These are phyloP conservation scores for Steinernema khuongi DNA, from an alignment of 1,140 invertebrate species.

Conservation along the genomic window DNA sequence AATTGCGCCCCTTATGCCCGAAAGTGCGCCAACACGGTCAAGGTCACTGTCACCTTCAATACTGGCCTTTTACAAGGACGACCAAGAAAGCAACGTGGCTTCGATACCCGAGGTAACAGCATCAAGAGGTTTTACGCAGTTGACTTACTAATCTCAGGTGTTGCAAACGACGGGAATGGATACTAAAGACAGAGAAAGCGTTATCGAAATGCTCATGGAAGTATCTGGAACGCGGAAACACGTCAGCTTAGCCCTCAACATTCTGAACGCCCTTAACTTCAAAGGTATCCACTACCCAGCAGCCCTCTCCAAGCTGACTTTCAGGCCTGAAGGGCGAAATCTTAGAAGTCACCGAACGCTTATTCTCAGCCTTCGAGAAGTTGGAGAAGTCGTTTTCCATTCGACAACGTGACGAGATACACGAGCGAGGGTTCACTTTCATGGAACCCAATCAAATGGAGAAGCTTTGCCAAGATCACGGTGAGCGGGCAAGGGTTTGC, in stretches of 20 bases:
- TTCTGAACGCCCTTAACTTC: constrained; percentile 32
- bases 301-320: constrained; percentile 44
- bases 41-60: constrained; percentile 49
- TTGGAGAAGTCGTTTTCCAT: constrained; percentile 43
- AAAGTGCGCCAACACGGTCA: constrained; percentile 34
- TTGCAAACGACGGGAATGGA: constrained; percentile 43
- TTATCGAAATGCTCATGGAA: constrained; percentile 53
- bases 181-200: constrained; percentile 41
- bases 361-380: constrained; percentile 37
- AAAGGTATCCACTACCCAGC: constrained; percentile 24
- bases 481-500: constrained; percentile 21
- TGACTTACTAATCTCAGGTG: constrained; percentile 35
- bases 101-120: constrained; percentile 48
- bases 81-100: constrained; percentile 39
- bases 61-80: constrained; percentile 51
- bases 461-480: constrained; percentile 41
- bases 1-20: constrained; percentile 56
- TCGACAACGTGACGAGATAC: constrained; percentile 40
- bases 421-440: constrained; percentile 49
- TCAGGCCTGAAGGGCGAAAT: constrained; percentile 47
- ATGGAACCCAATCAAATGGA: constrained; percentile 43
- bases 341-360: constrained; percentile 38
- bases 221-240: constrained; percentile 43
- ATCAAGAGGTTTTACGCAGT: not conserved
- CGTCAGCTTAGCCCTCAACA: constrained; percentile 46